Conservation (phyloP, 2,888 invertebrate genomes). For the Thalpophila matura region DNA sequence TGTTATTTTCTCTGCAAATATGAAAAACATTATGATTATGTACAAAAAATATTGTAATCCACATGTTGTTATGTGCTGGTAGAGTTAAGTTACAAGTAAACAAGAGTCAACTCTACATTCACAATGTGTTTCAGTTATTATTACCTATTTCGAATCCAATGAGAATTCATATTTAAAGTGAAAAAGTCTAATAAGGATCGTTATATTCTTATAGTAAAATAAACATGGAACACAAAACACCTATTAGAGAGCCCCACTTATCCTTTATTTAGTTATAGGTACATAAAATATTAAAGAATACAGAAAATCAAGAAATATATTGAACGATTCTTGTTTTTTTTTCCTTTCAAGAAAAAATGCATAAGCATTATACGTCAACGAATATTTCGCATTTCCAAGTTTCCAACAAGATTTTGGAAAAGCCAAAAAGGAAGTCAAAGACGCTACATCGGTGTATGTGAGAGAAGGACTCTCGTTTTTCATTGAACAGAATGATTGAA, state of each 20-base stretch:
- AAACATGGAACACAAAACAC: too few relatives aligned
- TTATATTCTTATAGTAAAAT: too few relatives aligned
- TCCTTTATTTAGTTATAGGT: too few relatives aligned
- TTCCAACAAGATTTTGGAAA: neutral
- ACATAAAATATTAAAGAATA: too few relatives aligned
- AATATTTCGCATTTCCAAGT: neutral
- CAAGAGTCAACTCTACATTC: neutral
- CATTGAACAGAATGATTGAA: constrained; percentile 79
- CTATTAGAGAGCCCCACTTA: too few relatives aligned
- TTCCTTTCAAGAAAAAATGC: too few relatives aligned
- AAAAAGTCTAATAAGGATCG: neutral
- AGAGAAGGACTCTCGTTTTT: constrained; percentile 70
- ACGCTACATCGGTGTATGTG: constrained; percentile 77
- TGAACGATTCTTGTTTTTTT: too few relatives aligned
- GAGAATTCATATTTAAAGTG: too few relatives aligned
- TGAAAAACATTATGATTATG: neutral
- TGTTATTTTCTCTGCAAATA: neutral
- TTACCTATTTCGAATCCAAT: too few relatives aligned
- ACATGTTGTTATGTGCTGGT: neutral
- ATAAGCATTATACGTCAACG: too few relatives aligned
- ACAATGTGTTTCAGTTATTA: too few relatives aligned
- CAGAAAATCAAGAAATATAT: too few relatives aligned
- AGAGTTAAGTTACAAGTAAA: constrained; percentile 12
- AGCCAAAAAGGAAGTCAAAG: constrained; percentile 80
- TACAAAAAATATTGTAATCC: constrained; percentile 4